Evolutionary conservation across 2,888 invertebrate species (phyloP).

Genomic region (Brassicogethes aeneus): DNA sequence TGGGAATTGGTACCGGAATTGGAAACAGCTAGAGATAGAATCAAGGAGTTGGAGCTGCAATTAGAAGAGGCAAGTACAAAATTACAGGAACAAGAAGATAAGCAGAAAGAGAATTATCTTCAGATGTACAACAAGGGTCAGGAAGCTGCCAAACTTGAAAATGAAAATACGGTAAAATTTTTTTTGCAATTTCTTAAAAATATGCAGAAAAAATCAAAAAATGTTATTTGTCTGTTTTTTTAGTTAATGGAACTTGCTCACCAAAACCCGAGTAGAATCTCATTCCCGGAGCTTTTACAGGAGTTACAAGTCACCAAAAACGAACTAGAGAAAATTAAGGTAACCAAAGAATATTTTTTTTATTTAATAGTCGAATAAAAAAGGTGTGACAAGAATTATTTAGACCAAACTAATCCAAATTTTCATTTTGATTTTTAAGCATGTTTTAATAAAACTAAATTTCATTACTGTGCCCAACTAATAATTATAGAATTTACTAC

Average conservation of each 20-base stretch:
- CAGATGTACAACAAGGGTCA: constrained; percentile 76
- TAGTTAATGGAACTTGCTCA: constrained; percentile 45
- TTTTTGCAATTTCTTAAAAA: constrained; percentile 13
- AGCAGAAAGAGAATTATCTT: constrained; percentile 67
- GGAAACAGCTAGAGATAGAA: constrained; percentile 62
- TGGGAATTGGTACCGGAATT: constrained; percentile 67
- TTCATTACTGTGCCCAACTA: no score
- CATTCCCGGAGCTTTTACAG: constrained; percentile 72
- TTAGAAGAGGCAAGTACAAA: constrained; percentile 61
- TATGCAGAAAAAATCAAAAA: constrained; percentile 3
- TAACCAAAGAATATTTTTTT: constrained; percentile 41
- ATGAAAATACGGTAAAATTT: constrained; percentile 63
- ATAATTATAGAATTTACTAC: no score
- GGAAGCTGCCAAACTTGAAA: constrained; percentile 66
- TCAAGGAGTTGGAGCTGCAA: constrained; percentile 62
- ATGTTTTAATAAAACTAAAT: no score
- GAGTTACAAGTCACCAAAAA: constrained; percentile 78
- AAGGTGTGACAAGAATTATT: neutral
- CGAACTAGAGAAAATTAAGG: constrained; percentile 82
- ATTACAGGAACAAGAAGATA: constrained; percentile 60
- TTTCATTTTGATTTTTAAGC: neutral
- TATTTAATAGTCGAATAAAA: neutral
- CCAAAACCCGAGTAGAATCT: constrained; percentile 58
- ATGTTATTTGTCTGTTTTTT: constrained; percentile 9
- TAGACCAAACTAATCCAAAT: neutral